phyloP scores from a whole-genome alignment of 2,113 vertebrate genomes.

The Scomber colias region DNA sequence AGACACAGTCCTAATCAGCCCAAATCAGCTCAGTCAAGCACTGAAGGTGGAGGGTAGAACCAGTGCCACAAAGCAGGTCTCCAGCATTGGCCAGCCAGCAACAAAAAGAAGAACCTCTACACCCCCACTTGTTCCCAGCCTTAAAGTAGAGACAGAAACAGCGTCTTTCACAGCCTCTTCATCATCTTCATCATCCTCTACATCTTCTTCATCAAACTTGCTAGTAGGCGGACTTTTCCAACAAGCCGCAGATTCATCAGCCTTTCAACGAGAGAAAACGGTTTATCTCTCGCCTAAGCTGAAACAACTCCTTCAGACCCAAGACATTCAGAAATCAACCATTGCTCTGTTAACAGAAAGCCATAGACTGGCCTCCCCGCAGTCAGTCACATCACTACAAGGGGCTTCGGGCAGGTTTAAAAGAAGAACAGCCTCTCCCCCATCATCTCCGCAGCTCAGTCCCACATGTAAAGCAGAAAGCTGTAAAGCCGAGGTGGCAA shows the following conservation, averaged over 20 bases:
- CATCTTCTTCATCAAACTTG: slow-evolving; percentile 87
- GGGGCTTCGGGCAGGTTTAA: slow-evolving; percentile 91
- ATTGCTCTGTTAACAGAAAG: slow-evolving; percentile 85
- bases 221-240: slow-evolving; percentile 76
- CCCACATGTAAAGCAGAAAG: slow-evolving; percentile 87
- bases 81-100: slow-evolving; percentile 81
- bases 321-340: slow-evolving; percentile 89
- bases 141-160: slow-evolving; percentile 91
- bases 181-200: slow-evolving; percentile 79
- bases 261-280: slow-evolving; percentile 92
- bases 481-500: slow-evolving; percentile 79
- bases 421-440: slow-evolving; percentile 94
- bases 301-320: slow-evolving; percentile 96
- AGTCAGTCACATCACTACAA: slow-evolving; percentile 83
- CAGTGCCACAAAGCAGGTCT: slow-evolving; percentile 82
- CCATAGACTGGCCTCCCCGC: slow-evolving; percentile 88
- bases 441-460: slow-evolving; percentile 92
- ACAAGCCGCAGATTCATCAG: slow-evolving; percentile 84
- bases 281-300: slow-evolving; percentile 96
- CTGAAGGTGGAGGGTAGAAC: slow-evolving; percentile 86
- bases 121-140: slow-evolving; percentile 91
- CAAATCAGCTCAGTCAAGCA: slow-evolving; percentile 89
- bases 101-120: slow-evolving; percentile 94
- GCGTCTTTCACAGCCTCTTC: slow-evolving; percentile 72
- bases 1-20: slow-evolving; percentile 91